phyloP scores from a whole-genome alignment of 2,797 vertebrate genomes.

The Pseudomugil gertrudae region DNA sequence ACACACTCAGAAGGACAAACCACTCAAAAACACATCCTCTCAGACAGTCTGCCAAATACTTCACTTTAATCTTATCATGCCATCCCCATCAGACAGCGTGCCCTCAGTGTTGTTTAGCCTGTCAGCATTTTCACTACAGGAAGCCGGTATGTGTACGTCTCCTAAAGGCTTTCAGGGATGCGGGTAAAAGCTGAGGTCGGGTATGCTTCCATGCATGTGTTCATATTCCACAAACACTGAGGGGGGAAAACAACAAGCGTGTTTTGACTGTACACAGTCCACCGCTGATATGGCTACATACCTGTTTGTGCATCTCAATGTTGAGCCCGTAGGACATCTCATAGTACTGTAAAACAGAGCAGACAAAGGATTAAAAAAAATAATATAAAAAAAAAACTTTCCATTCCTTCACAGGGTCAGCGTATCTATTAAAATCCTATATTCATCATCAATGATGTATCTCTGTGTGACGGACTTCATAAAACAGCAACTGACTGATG shows the following conservation, averaged over 20 bases:
- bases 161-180: constrained; percentile 65
- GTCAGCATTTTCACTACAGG: constrained; percentile 78
- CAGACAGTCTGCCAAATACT: constrained; percentile 81
- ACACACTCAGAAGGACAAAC: constrained; percentile 39
- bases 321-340: constrained; percentile 99
- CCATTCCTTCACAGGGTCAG: no score
- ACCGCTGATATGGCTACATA: constrained; percentile 78
- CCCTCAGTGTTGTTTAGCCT: constrained; percentile 72
- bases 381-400: neutral
- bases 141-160: constrained; percentile 56
- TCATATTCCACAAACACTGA: constrained; percentile 47
- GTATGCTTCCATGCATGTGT: constrained; percentile 49
- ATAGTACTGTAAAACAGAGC: constrained; percentile 87
- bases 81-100: constrained; percentile 79
- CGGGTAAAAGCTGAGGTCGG: constrained; percentile 69
- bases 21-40: constrained; percentile 56
- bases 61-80: constrained; percentile 89
- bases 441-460: neutral
- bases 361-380: constrained; percentile 18
- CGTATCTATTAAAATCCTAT: neutral
- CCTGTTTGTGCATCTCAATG: constrained; percentile 99
- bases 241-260: constrained; percentile 24
- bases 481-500: constrained; percentile 5
- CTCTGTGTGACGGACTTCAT: neutral
- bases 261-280: constrained; percentile 56